A percentile compares a stretch with the other conserved stretches of the same genome.
Evolutionary conservation across 2,888 invertebrate species (phyloP).

Genomic region (Volucella zonaria): DNA sequence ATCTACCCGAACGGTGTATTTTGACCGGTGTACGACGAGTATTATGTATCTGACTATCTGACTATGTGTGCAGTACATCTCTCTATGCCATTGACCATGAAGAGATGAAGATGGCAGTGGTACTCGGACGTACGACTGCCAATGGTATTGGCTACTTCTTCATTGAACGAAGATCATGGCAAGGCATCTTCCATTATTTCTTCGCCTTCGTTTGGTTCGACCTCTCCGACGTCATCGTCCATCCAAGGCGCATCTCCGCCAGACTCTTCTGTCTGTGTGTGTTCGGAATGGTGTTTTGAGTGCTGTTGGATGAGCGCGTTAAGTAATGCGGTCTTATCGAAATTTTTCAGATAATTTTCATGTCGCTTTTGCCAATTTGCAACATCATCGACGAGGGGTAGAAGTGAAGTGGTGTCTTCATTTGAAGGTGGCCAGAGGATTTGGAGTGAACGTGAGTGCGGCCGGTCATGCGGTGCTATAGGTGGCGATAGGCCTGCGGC

Average conservation of each 20-base stretch:
- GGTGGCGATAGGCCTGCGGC: conserved; percentile 57
- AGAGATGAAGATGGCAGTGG: conserved; percentile 38
- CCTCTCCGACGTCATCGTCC: conserved; percentile 4
- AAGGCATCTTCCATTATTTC: conserved; percentile 28
- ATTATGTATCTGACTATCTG: too few relatives aligned
- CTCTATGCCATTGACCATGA: conserved; percentile 70
- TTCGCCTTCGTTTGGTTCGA: conserved; percentile 11
- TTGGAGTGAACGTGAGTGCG: conserved; percentile 12
- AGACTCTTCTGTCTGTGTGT: neutral
- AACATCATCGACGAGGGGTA: conserved; percentile 49
- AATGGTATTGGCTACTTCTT: conserved; percentile 18
- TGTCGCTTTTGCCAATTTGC: conserved; percentile 72
- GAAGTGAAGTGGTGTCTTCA: conserved; percentile 59
- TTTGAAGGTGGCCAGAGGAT: conserved; percentile 32
- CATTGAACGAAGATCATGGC: conserved; percentile 63
- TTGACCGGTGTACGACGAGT: neutral
- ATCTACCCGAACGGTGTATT: neutral
- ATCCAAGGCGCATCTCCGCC: conserved; percentile 14
- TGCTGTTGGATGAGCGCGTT: conserved; percentile 64
- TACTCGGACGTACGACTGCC: conserved; percentile 27
- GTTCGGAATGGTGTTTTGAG: conserved; percentile 52
- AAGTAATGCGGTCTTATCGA: conserved; percentile 73
- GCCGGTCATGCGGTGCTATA: neutral
- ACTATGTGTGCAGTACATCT: neutral
- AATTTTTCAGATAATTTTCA: conserved; percentile 74